phyloP scores from a whole-genome alignment of 2,113 vertebrate genomes.

The Synchiropus splendidus region DNA sequence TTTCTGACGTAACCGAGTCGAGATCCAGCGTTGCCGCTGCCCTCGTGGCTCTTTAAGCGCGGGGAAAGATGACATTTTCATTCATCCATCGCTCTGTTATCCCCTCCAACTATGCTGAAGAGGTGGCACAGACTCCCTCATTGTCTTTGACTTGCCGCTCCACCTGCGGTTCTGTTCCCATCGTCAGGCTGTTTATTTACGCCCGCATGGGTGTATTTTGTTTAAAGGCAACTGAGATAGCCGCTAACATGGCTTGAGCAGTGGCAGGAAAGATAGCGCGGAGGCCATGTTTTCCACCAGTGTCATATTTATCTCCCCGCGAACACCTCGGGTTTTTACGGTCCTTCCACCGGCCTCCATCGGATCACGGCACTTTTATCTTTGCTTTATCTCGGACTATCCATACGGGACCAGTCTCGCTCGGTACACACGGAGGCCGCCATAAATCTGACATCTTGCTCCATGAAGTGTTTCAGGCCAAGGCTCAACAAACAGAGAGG shows the following conservation, averaged over 20 bases:
- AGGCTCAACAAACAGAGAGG: constrained; percentile 60
- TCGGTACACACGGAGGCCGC: constrained; percentile 23
- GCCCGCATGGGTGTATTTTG: constrained; percentile 6
- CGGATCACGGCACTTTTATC: constrained; percentile 35
- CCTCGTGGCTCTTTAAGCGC: too few species aligned
- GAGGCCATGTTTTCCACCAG: constrained; percentile 41
- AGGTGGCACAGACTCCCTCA: constrained; percentile 2
- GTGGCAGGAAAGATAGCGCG: constrained; percentile 45
- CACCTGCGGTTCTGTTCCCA: constrained; percentile 1
- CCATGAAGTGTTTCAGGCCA: constrained; percentile 57
- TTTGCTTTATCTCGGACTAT: constrained; percentile 24
- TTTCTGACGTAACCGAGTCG: too few species aligned
- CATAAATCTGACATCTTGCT: constrained; percentile 50
- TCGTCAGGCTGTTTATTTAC: constrained; percentile 41
- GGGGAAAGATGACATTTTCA: too few species aligned
- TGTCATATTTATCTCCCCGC: constrained; percentile 60
- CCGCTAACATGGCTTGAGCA: constrained; percentile 23
- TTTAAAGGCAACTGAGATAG: constrained; percentile 14
- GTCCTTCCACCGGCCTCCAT: constrained; percentile 30
- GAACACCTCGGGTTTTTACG: constrained; percentile 51
- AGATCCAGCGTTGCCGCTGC: too few species aligned
- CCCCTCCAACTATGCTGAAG: too few species aligned
- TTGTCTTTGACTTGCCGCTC: constrained; percentile 12
- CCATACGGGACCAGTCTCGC: constrained; percentile 27
- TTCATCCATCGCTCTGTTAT: too few species aligned